These are phyloP conservation scores for Apodemus agrarius DNA, from an alignment of 2,797 vertebrate genomes.

Conservation along the genomic window DNA sequence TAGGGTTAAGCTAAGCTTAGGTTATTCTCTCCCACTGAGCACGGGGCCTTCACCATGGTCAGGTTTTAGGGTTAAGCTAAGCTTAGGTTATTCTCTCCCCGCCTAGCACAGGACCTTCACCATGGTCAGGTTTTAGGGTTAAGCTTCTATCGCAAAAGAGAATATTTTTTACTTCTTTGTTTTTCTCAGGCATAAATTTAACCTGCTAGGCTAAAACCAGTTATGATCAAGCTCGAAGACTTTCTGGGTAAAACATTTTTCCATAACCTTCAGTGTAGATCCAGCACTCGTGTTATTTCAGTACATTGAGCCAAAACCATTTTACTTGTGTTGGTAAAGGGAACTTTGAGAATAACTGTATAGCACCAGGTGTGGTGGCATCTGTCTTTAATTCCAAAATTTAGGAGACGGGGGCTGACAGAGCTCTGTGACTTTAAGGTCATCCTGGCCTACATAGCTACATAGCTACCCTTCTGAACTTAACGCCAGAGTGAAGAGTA, in stretches of 20 bases:
- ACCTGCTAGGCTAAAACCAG: background rate
- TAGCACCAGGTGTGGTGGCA: background rate
- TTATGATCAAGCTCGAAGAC: background rate
- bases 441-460: background rate
- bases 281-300: background rate
- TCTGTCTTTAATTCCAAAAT: background rate
- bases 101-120: background rate
- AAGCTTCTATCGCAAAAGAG: constrained; percentile 50
- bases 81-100: background rate
- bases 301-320: constrained; percentile 12
- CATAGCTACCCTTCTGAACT: constrained; percentile 31
- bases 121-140: background rate
- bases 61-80: no score
- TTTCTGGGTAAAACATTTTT: background rate
- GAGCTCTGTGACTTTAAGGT: background rate
- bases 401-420: background rate
- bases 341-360: background rate
- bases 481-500: background rate
- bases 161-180: constrained; percentile 42
- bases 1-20: no score
- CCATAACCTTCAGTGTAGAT: background rate
- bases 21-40: background rate
- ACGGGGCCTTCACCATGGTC: background rate
- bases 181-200: constrained; percentile 9
- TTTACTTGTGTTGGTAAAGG: constrained; percentile 25